phyloP scores from a whole-genome alignment of 2,797 vertebrate species.

The Fistularia commersonii region DNA sequence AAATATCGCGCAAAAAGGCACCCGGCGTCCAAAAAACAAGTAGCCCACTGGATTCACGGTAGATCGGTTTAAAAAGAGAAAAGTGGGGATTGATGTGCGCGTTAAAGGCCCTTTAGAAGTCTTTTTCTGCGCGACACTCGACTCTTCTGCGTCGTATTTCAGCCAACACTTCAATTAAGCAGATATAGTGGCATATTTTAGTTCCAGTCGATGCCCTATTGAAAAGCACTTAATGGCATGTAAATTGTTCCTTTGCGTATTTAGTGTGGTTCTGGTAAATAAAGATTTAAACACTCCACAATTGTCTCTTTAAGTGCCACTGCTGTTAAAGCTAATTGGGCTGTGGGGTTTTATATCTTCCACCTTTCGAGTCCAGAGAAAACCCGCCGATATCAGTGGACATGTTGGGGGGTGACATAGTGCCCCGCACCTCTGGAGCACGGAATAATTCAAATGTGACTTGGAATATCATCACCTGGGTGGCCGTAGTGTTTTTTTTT shows the following conservation, averaged over 20 bases:
- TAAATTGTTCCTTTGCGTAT: conserved; percentile 88
- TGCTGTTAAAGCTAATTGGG: conserved; percentile 90
- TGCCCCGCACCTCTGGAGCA: conserved; percentile 16
- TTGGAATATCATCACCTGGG: no score
- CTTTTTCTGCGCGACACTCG: conserved; percentile 67
- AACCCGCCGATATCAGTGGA: conserved; percentile 30
- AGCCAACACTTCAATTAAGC: conserved; percentile 88
- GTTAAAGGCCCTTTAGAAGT: conserved; percentile 35
- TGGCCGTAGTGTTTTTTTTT: no score
- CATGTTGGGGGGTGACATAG: conserved; percentile 23
- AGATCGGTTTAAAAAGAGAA: no score
- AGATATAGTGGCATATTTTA: conserved; percentile 90
- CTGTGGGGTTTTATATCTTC: conserved; percentile 81
- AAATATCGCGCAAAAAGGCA: no score
- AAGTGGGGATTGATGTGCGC: no score
- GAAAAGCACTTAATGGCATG: conserved; percentile 96
- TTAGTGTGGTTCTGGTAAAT: conserved; percentile 90
- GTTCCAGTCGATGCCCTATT: conserved; percentile 95
- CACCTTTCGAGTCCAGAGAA: conserved; percentile 69
- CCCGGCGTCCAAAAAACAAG: no score
- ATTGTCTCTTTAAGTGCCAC: conserved; percentile 89
- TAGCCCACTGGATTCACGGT: no score
- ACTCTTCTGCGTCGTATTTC: conserved; percentile 76
- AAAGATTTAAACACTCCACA: conserved; percentile 91
- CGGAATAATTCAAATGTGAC: no score